Base-by-base conservation (phyloP, 2,797 vertebrate species). In the Fundulus diaphanus region DNA sequence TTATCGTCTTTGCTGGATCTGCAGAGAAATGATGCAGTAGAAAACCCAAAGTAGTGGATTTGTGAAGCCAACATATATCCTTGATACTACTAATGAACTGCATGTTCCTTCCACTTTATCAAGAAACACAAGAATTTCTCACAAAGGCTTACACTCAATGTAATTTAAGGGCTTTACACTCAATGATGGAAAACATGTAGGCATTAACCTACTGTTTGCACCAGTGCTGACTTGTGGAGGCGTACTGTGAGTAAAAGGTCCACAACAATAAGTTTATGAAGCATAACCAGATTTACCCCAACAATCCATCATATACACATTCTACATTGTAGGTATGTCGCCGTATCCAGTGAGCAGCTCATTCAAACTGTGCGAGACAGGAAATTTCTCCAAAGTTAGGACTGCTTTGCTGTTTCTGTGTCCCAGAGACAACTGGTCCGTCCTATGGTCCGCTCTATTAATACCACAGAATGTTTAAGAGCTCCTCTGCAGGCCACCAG, bases 401-500 rank as follows among this genome's bases (percentile, higher is more conserved):
- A 67, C 67, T 40, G n/a, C 80, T 81, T 78, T 48, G 31, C 69
- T 70, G 40, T 80, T 85, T 85, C 42, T 81, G 71, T 37, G 22
- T 70, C 67, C 61, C 68, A 71, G 37, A 77, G 87, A 80, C 90
- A 94, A 91, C 90, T 92, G 92, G 73, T 76, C 67, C 3, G 0
- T 61, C 31, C 56, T 76, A 90, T 87, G 86, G 87, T 85, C 92
- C 80, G 15, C 31, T 91, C 94, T 96, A 95, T 94, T 93, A 90
- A 94, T 95, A 95, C 70, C 66, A 33, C 81, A 65, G 85, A 89
- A 88, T 82, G 81, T 87, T 87, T 89, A 49, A 79, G 87, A 90
- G 87, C 80, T 74, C 74, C 51, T 73, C 75, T 7, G 82, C 51
- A 29, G 76, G 67, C 78, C 61, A 33, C 63, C 31, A 70, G 56